A percentile compares a stretch with the other conserved stretches of the same genome.
Evolutionary conservation across 2,888 invertebrate species (phyloP).

Genomic region (Pegoplata infirma): DNA sequence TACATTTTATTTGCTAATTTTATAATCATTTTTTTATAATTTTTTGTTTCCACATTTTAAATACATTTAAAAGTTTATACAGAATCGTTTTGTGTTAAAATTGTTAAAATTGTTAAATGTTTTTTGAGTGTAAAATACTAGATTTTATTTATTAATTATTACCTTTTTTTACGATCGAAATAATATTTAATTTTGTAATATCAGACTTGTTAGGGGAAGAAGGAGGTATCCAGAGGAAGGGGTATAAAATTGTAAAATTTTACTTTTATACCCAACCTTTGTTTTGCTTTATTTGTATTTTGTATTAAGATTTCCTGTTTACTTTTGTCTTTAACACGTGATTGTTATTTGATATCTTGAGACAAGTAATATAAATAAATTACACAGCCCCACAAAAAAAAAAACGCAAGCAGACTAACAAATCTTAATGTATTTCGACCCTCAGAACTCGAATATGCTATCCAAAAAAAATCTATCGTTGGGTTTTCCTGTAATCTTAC

Average conservation of each 20-base stretch:
- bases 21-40: constrained; percentile 2
- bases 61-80: neutral
- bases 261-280: neutral
- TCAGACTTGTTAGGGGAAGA: neutral
- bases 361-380: neutral
- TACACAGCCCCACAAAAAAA: too few species aligned
- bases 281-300: neutral
- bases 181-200: constrained; percentile 29
- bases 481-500: too few species aligned
- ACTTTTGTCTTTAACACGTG: neutral
- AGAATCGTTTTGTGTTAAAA: neutral
- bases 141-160: neutral
- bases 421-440: too few species aligned
- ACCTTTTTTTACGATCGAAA: constrained; percentile 48
- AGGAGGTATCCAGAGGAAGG: neutral
- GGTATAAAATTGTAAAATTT: neutral
- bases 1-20: constrained; percentile 41
- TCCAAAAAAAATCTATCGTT: too few species aligned
- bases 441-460: too few species aligned
- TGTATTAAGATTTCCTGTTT: neutral
- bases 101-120: neutral
- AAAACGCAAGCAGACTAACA: too few species aligned
- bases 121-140: constrained; percentile 11
- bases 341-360: neutral
- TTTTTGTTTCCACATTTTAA: neutral